Base-by-base conservation (phyloP, 2,888 invertebrate genomes). In the Platypus cylindrus region DNA sequence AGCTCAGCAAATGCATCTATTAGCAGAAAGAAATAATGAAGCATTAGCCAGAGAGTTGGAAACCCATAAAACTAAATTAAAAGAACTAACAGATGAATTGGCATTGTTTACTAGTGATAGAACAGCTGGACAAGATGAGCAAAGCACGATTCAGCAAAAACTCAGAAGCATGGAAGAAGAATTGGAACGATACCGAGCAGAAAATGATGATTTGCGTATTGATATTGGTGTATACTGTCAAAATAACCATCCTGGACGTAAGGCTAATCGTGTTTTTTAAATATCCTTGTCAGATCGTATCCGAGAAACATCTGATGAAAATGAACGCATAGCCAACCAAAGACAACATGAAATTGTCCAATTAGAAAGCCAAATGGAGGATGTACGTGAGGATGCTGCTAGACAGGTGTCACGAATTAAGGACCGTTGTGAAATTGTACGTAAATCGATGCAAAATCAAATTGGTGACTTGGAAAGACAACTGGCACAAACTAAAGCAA, bases 301-400 rank as follows among this genome's bases (percentile, higher is more conserved):
- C 7, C 20, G 5, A 7, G 20, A 20, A 5, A 20, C 9, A 20
- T 20, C 70, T 14, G 58, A 71, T 5, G 67, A 70, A 7, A 65
- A 70, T 41, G 73, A 75, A 47, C 71, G 71, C 48, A 65, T 71
- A 7, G 59, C 74, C 2, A 74, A 77, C 35, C 75, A 76, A 54
- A 78, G 78, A 54, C 63, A 72, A 55, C 76, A 78, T 45, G 78
- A 79, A 53, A 71, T 75, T 36, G 70, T 71, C 0, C 73, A 75
- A 49, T 52, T 78, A 1, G 70, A 71, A 2, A 70, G 73, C 0
- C 75, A 76, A 53, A 56, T 79, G 30, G 78, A 78, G 47, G 64
- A 71, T 25, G 67, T 76, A 3, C 59, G 78, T 1, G 78, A 79
- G 47, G 78, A 79, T 51, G 74, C 77, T 0, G 74, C 78, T 0